Conservation (phyloP, 2,113 vertebrate species). For the Pachypanchax playfairii region DNA sequence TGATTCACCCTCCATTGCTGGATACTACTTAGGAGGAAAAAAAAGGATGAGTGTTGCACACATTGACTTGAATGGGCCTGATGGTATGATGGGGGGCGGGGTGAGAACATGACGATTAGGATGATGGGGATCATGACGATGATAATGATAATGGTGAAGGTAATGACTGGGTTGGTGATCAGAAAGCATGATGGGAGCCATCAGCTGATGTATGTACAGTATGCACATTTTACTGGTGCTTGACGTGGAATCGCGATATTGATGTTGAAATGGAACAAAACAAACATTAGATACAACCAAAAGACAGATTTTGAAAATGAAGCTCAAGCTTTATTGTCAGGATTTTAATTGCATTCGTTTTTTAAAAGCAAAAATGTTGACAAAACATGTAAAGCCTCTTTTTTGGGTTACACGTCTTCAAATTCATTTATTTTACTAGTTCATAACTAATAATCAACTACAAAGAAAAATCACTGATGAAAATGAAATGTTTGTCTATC, state of each 20-base stretch:
- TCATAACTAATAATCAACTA: neutral
- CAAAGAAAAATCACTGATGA: too few species aligned
- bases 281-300: neutral
- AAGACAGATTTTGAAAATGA: constrained; percentile 37
- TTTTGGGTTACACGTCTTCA: neutral
- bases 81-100: constrained; percentile 54
- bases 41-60: constrained; percentile 50
- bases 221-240: constrained; percentile 35
- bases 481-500: too few species aligned
- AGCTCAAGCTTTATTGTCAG: constrained; percentile 60
- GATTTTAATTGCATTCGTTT: constrained; percentile 39
- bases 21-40: constrained; percentile 49
- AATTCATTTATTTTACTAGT: neutral
- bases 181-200: constrained; percentile 65
- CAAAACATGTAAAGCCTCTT: neutral
- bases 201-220: constrained; percentile 56
- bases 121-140: constrained; percentile 71
- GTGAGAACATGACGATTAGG: constrained; percentile 67
- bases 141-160: constrained; percentile 75
- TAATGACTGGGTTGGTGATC: constrained; percentile 72
- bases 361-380: constrained; percentile 5
- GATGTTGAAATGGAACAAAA: constrained; percentile 11
- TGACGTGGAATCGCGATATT: neutral
- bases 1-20: constrained; percentile 77
- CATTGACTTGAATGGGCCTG: constrained; percentile 67